Evolutionary conservation across 2,113 vertebrate species (phyloP).

Genomic region (Garra rufa): DNA sequence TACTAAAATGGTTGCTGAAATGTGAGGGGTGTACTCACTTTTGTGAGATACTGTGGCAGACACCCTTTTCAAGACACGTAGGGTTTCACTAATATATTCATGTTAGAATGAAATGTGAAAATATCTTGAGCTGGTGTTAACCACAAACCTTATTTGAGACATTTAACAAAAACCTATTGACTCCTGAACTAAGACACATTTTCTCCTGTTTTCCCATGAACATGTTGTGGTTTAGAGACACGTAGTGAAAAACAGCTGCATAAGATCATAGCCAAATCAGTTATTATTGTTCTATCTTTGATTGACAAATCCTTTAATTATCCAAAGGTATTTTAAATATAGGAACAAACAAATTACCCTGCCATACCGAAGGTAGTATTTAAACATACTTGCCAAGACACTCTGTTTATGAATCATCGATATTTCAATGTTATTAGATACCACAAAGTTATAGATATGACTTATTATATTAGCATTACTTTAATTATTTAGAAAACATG

Average conservation of each 20-base stretch:
- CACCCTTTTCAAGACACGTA: too few relatives aligned
- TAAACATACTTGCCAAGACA: background rate
- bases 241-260: background rate
- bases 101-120: too few relatives aligned
- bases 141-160: too few relatives aligned
- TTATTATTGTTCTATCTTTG: background rate
- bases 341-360: conserved; percentile 9
- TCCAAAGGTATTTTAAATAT: background rate
- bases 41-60: too few relatives aligned
- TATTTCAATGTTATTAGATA: background rate
- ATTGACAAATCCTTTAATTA: conserved; percentile 6
- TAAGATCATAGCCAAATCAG: background rate
- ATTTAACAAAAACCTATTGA: background rate
- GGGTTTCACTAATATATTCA: too few relatives aligned
- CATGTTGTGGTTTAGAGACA: background rate
- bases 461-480: background rate
- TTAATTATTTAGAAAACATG: background rate
- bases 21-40: too few relatives aligned
- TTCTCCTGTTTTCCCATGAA: background rate
- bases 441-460: background rate
- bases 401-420: background rate
- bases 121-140: too few relatives aligned
- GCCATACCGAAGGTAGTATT: background rate
- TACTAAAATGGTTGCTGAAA: too few relatives aligned
- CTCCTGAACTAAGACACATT: background rate